phyloP scores from a whole-genome alignment of 1,140 invertebrate species.

The Lethrus apterus region DNA sequence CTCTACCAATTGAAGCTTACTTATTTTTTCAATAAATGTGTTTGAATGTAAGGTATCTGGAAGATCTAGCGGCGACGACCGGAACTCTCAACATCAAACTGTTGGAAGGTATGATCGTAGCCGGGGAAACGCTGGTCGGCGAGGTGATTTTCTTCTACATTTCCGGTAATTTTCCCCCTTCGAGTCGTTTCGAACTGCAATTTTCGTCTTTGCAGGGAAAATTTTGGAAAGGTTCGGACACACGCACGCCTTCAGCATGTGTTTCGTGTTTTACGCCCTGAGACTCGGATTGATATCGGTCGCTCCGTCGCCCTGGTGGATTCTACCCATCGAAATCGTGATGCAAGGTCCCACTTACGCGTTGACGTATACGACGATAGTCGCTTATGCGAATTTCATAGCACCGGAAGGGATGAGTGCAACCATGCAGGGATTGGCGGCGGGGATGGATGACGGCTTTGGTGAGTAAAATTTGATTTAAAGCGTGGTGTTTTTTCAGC shows the following conservation, averaged over 20 bases:
- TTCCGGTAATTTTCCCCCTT: conserved; percentile 50
- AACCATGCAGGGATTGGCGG: conserved; percentile 71
- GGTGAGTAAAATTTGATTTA: conserved; percentile 45
- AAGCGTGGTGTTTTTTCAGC: no score
- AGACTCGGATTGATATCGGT: conserved; percentile 60
- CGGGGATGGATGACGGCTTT: conserved; percentile 74
- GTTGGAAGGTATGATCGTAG: conserved; percentile 66
- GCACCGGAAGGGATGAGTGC: conserved; percentile 70
- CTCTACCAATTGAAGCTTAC: no score
- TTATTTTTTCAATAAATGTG: neutral
- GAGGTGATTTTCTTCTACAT: conserved; percentile 68
- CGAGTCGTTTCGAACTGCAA: no score
- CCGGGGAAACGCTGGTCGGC: conserved; percentile 64
- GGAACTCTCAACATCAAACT: conserved; percentile 60
- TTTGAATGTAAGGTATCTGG: conserved; percentile 52
- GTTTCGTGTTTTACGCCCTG: conserved; percentile 62
- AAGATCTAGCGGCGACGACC: conserved; percentile 58
- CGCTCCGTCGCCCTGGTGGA: conserved; percentile 65
- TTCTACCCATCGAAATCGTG: conserved; percentile 59
- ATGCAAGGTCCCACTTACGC: conserved; percentile 76
- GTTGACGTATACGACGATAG: conserved; percentile 68
- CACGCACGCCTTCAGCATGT: conserved; percentile 60
- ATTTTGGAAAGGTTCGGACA: conserved; percentile 64
- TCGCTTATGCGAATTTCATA: conserved; percentile 66
- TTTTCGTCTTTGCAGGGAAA: conserved; percentile 48